phyloP scores from a whole-genome alignment of 1,140 invertebrate species.

The Chrysopa pallens region DNA sequence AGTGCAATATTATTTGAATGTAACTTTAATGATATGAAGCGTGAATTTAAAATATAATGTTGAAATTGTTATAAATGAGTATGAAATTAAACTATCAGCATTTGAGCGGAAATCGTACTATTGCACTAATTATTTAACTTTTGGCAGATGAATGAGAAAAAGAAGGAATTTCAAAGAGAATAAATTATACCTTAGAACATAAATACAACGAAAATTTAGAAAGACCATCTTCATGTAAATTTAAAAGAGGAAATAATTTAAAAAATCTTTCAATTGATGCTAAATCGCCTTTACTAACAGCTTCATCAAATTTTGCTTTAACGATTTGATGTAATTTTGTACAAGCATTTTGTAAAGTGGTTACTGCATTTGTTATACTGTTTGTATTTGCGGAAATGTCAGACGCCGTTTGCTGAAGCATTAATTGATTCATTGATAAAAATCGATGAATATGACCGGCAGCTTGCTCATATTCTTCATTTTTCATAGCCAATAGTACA shows the following conservation, averaged over 20 bases:
- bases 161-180: too few relatives aligned
- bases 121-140: too few relatives aligned
- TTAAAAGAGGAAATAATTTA: constrained; percentile 92
- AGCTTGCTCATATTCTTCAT: constrained; percentile 85
- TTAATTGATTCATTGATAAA: constrained; percentile 82
- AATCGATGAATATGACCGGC: constrained; percentile 91
- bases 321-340: constrained; percentile 43
- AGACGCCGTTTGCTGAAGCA: constrained; percentile 60
- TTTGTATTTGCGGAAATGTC: constrained; percentile 51
- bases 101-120: too few relatives aligned
- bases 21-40: too few relatives aligned
- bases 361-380: constrained; percentile 40
- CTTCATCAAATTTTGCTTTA: constrained; percentile 75
- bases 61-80: too few relatives aligned
- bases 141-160: too few relatives aligned
- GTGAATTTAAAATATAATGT: too few relatives aligned
- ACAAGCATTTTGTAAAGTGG: constrained; percentile 73
- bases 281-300: constrained; percentile 73
- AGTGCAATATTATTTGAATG: too few relatives aligned
- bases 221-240: constrained; percentile 80
- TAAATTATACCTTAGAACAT: constrained; percentile 46
- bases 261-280: constrained; percentile 95
- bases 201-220: constrained; percentile 84
- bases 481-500: constrained; percentile 76
- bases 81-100: too few relatives aligned